phyloP scores from a whole-genome alignment of 1,140 invertebrate genomes.

The Yoshiicerus persimilis region DNA sequence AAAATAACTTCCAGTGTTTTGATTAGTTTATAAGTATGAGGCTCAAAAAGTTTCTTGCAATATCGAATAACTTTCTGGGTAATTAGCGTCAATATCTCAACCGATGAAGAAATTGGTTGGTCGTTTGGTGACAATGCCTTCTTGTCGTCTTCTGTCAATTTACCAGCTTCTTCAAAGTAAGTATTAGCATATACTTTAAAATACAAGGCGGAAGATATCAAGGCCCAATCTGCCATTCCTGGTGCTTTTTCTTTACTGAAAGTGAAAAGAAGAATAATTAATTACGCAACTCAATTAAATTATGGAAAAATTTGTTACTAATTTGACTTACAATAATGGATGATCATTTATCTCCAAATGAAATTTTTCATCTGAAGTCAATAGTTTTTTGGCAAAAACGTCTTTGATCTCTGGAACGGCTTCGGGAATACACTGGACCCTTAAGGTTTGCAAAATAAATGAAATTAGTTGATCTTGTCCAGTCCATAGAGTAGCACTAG shows the following conservation, averaged over 20 bases:
- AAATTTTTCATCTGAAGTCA: neutral
- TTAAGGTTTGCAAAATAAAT: neutral
- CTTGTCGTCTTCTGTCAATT: neutral
- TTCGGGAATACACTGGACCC: neutral
- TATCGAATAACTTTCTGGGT: neutral
- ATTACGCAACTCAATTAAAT: too few relatives aligned
- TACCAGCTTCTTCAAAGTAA: neutral
- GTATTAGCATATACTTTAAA: neutral
- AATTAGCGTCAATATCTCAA: neutral
- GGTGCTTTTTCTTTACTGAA: neutral
- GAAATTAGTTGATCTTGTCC: neutral
- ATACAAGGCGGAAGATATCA: neutral
- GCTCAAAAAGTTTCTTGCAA: neutral
- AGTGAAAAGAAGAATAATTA: neutral
- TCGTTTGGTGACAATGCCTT: neutral
- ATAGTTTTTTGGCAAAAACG: neutral
- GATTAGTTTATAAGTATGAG: neutral
- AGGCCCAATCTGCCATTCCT: neutral
- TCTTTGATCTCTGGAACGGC: neutral
- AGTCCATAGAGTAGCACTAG: neutral
- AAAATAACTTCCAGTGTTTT: neutral
- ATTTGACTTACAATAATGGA: neutral
- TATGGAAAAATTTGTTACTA: too few relatives aligned
- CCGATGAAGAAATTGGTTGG: neutral
- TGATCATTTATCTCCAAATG: neutral